A percentile compares a stretch with the other conserved stretches of the same genome.
Conservation (phyloP, 1,140 invertebrate genomes). For the Venturia canescens region DNA sequence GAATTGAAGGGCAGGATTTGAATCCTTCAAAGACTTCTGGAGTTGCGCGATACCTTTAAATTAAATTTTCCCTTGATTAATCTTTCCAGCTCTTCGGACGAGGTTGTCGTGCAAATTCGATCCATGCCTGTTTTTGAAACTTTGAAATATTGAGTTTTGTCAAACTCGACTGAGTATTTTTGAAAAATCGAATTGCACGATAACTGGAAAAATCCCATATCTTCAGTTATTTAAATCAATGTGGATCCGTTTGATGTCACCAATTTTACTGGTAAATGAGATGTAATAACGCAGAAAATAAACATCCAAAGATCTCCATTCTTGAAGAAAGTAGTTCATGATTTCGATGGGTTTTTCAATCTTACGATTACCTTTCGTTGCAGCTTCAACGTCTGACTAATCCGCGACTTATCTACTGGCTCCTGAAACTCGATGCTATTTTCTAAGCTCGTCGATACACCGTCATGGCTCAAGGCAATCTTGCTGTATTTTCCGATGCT, state of each 20-base stretch:
- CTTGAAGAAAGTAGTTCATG: neutral
- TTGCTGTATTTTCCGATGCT: slow-evolving; percentile 20
- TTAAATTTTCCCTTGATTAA: neutral
- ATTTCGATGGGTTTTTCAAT: neutral
- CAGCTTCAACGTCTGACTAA: neutral
- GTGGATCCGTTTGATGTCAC: no score
- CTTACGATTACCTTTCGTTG: neutral
- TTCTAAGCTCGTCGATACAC: neutral
- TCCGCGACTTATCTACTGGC: slow-evolving; percentile 1
- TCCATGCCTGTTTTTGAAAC: neutral
- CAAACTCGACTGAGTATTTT: neutral
- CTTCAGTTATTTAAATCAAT: no score
- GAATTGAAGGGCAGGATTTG: slow-evolving; percentile 65
- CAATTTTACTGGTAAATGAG: neutral
- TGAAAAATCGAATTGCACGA: neutral
- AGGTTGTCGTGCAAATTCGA: neutral
- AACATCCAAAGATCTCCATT: neutral
- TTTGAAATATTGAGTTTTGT: neutral
- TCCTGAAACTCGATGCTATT: neutral
- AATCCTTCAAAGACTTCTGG: slow-evolving; percentile 65
- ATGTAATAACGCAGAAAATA: neutral
- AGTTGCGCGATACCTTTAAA: slow-evolving; percentile 66
- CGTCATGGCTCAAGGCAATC: slow-evolving; percentile 30
- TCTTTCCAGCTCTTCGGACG: neutral
- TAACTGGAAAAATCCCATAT: no score